Evolutionary conservation across 1,140 invertebrate genomes (phyloP), one percentile per base, ranked within the genome.

Genomic region (Dreissena rostriformis): DNA sequence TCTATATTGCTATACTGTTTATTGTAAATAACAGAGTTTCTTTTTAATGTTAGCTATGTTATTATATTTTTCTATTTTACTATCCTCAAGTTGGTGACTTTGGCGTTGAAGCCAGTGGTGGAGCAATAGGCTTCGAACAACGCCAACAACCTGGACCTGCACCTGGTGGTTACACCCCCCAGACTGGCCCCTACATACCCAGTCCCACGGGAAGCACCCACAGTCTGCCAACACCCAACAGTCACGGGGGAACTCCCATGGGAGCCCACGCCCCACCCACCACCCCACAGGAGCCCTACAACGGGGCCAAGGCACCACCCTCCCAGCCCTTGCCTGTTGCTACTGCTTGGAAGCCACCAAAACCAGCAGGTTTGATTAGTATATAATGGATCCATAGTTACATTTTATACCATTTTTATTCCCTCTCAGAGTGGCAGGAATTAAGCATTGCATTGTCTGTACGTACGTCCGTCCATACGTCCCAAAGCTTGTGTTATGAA

Each of bases 261-360:
- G 91, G 91, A 10, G 79, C 87, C 12, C 88, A 90, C 78, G 90
- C 91, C 14, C 91, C 91, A 22, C 90, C 92, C 19, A 86, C 87
- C 29, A 91, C 90, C 17, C 91, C 91, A 22, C 88, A 90, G 67
- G 89, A 91, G 52, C 80, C 86, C 67, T 61, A 84, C n/a, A 80
- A 90, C 15, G 24, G 78, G 53, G 19, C 77, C 24, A 75, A 22
- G 11, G 82, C 80, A n/a, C 78, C 74, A 28, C 74, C 83, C 24
- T 49, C 22, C 29, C 77, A 82, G 66, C 55, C 70, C 17, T 53
- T 53, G 66, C 55, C 70, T 17, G 39, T 39, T 26, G 65, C 61
- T 22, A 76, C 65, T 51, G 86, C 86, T 28, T 92, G 91, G 91
- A 84, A 77, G 66, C 91, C 91, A 57, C 88, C 88, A 19, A 65